Evolutionary conservation across 2,888 invertebrate genomes (phyloP), one percentile per base, ranked within the genome.

Genomic region (Cheilosia pagana): DNA sequence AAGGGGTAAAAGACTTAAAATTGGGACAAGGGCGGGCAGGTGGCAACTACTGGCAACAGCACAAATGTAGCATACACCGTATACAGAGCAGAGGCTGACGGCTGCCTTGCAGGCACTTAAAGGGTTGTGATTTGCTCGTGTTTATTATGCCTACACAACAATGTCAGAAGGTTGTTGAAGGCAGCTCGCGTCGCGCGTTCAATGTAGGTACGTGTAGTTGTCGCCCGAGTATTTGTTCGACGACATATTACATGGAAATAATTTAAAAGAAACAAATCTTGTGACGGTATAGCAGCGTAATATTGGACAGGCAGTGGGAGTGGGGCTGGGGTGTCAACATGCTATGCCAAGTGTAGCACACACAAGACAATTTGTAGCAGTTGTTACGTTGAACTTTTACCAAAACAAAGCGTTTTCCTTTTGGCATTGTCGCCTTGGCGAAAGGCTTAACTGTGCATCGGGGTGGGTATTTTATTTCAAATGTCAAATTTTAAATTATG

Each of bases 201-300:
- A 35, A 45, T 59, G 48, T 85, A 81, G 70, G 71, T 85, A 81
- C 74, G 71, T 81, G 71, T 76, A 76, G 75, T 81, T 76, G 85
- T 85, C 79, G 85, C 85, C 62, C 23, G 76, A 71, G 85, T 81
- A 81, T 85, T 85, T 85, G 79, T 85, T 85, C 81, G 85, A 85
- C 79, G 85, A 85, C 85, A 85, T 76, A 85, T 85, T 81, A 85
- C 85, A 85, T 67, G 75, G 60, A 81, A 85, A 85, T 85, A 85
- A 85, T 85, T 85, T 85, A 85, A 85, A 85, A 85, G 79, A 76
- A 79, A 85, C 85, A 85, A 85, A 79, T 85, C 75, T 85, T 85
- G 45, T 28, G 55, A 65, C 75, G 63, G 79, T 79, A 59, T 50
- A 50, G 23, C 23, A 31, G 35, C 21, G 60, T 50, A 71, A 68